These are phyloP conservation scores for Andrena fulva DNA, from an alignment of 2,888 invertebrate species.

Conservation along the genomic window DNA sequence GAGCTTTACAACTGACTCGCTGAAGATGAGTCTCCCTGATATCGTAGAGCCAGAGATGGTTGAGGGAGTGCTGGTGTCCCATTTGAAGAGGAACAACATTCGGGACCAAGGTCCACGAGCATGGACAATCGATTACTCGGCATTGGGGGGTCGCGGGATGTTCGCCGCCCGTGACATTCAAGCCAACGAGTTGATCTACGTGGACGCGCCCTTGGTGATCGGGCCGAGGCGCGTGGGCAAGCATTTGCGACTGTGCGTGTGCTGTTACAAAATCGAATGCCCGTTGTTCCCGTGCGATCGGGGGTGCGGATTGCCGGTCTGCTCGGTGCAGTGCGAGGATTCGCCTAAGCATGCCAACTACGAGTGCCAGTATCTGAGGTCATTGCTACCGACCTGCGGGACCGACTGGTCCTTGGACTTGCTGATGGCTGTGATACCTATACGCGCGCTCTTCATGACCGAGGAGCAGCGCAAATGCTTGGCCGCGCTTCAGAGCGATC, in stretches of 20 bases:
- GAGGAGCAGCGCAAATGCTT: slow-evolving; percentile 86
- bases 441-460: slow-evolving; percentile 84
- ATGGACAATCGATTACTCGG: slow-evolving; percentile 88
- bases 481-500: slow-evolving; percentile 86
- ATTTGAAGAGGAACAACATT: slow-evolving; percentile 71
- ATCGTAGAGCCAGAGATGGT: slow-evolving; percentile 62
- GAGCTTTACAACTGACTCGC: background rate
- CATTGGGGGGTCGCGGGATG: slow-evolving; percentile 89
- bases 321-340: slow-evolving; percentile 88
- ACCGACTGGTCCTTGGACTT: slow-evolving; percentile 82
- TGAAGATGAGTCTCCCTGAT: slow-evolving; percentile 21
- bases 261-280: slow-evolving; percentile 86
- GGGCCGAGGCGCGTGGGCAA: slow-evolving; percentile 88
- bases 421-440: slow-evolving; percentile 84
- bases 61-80: slow-evolving; percentile 66
- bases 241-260: slow-evolving; percentile 87
- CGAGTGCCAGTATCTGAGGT: slow-evolving; percentile 89
- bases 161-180: slow-evolving; percentile 89
- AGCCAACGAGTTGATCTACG: slow-evolving; percentile 89
- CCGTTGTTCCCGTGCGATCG: slow-evolving; percentile 86
- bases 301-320: slow-evolving; percentile 90
- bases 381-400: slow-evolving; percentile 86
- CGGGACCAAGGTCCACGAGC: slow-evolving; percentile 27
- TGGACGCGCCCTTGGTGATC: slow-evolving; percentile 89
- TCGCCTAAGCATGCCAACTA: slow-evolving; percentile 86